phyloP scores from a whole-genome alignment of 2,113 vertebrate genomes.

The Sus scrofa region T2T-Sscrofa CM000818.6:48709001-48709500 shows the following conservation, averaged over 20 bases:
- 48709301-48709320: not conserved
- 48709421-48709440: no score
- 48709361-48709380: no score
- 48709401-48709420: no score
- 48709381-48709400: no score
- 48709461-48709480: no score
- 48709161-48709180: not conserved
- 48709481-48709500: no score
- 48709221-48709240: not conserved
- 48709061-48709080: not conserved
- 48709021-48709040: constrained; percentile 16
- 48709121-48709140: not conserved
- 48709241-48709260: not conserved
- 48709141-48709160: not conserved
- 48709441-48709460: no score
- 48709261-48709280: not conserved
- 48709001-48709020: not conserved
- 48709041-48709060: not conserved
- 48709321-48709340: not conserved
- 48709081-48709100: not conserved
- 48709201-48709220: not conserved
- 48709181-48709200: not conserved
- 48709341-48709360: not conserved
- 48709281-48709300: not conserved
- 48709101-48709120: not conserved